Evolutionary conservation across 2,797 vertebrate species (phyloP).

Genomic region (Amazonetta brasiliensis): DNA sequence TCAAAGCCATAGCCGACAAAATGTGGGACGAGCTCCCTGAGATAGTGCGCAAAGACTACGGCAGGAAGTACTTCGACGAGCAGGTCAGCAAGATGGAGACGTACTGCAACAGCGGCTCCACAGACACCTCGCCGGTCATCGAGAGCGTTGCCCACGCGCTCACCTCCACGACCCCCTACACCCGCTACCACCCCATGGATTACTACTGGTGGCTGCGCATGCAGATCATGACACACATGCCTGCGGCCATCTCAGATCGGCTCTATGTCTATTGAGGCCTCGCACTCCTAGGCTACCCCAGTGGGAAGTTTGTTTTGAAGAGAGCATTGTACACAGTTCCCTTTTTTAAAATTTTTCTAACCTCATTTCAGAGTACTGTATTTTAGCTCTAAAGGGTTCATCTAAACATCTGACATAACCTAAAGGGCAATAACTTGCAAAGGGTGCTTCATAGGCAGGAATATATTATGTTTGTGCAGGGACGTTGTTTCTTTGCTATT

Average conservation of each 20-base stretch:
- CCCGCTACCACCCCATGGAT: conserved; percentile 86
- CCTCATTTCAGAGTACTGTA: conserved; percentile 69
- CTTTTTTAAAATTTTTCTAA: conserved; percentile 45
- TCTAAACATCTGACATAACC: conserved; percentile 44
- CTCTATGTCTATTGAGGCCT: conserved; percentile 80
- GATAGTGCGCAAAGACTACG: conserved; percentile 80
- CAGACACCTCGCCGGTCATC: conserved; percentile 76
- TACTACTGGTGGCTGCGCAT: conserved; percentile 86
- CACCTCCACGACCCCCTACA: conserved; percentile 74
- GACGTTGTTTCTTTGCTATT: conserved; percentile 35
- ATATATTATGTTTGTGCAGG: background rate
- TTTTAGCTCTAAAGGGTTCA: conserved; percentile 63
- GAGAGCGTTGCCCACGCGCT: conserved; percentile 78
- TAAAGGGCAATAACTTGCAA: conserved; percentile 34
- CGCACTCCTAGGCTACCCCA: background rate
- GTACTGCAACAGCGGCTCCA: conserved; percentile 78
- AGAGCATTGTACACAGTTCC: conserved; percentile 39
- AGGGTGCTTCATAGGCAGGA: conserved; percentile 40
- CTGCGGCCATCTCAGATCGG: conserved; percentile 78
- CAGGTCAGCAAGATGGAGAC: conserved; percentile 81
- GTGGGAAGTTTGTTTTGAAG: background rate
- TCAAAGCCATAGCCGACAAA: conserved; percentile 79
- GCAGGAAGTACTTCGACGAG: conserved; percentile 81
- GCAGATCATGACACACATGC: conserved; percentile 85
- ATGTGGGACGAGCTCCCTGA: conserved; percentile 84